phyloP scores from a whole-genome alignment of 2,797 vertebrate species.

The Macropodus opercularis region DNA sequence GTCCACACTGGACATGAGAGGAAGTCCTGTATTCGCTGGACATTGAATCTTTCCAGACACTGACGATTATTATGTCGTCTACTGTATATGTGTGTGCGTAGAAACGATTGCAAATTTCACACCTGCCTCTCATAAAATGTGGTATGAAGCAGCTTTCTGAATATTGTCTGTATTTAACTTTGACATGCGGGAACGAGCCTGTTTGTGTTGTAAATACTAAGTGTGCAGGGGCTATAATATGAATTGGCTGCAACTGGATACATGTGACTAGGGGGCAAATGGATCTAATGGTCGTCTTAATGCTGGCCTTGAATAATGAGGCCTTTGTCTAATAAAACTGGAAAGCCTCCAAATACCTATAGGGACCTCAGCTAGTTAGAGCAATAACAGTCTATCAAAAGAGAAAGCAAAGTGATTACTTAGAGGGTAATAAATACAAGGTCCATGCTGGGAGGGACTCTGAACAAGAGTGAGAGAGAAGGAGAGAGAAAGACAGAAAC shows the following conservation, averaged over 20 bases:
- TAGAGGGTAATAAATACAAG: conserved; percentile 82
- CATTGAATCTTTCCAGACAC: neutral
- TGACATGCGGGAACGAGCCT: conserved; percentile 68
- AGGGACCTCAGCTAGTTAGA: conserved; percentile 81
- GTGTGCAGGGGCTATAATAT: conserved; percentile 75
- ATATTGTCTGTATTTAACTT: conserved; percentile 65
- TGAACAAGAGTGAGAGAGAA: conserved; percentile 47
- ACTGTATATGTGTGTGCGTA: neutral
- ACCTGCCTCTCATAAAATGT: conserved; percentile 34
- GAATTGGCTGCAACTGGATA: conserved; percentile 81
- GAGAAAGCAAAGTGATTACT: conserved; percentile 83
- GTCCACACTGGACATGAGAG: too few species aligned
- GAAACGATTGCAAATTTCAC: conserved; percentile 29
- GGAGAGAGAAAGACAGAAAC: conserved; percentile 47
- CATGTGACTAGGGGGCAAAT: conserved; percentile 79
- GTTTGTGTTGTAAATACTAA: conserved; percentile 78
- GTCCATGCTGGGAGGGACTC: conserved; percentile 74
- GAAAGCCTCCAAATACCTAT: conserved; percentile 84
- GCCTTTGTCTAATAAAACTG: conserved; percentile 84
- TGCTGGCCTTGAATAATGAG: conserved; percentile 83
- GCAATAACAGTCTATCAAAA: conserved; percentile 83
- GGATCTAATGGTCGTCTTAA: conserved; percentile 78
- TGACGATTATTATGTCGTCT: conserved; percentile 17
- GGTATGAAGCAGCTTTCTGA: conserved; percentile 50
- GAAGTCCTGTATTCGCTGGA: neutral